Base-by-base conservation (phyloP, 2,888 invertebrate genomes). In the Chironomus riparius region DNA sequence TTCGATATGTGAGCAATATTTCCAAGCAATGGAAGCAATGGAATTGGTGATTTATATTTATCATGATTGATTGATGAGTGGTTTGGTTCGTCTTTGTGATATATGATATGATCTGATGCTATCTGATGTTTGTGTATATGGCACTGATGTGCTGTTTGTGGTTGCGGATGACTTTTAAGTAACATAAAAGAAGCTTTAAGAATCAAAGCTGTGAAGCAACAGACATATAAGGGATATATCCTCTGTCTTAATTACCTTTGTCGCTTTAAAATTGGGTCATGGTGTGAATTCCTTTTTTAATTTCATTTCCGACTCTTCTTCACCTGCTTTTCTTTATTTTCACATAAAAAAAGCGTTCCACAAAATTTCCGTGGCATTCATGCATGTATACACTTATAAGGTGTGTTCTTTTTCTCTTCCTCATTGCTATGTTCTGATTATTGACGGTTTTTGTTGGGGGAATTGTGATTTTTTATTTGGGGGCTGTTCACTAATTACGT, bases 361-460 rank as follows among this genome's bases (percentile, higher is more conserved):
- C 62, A 61, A 15, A 38, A 61, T 62, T 72, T 62, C 50, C 56
- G 13, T 50, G 21, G 50, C 18, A 28, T 62, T 62, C 22, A 70
- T 72, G 13, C 18, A 62, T 28, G 18, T 24, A 70, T n/a, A 15
- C 28, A 22, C 56, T 13, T 21, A 38, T 15, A 72, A 72, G 72
- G 72, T 72, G 72, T 72, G 62, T 72, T 62, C 56, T 38, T 47
- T 47, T n/a, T 61, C 50, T 12, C 24, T 70, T 70, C 12, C 13
- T 38, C 18, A 47, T 38, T 70, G 38, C 38, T 38, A n/a, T 13
- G 13, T 65, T 65, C 21, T 24, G 24, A 7, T 65, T 65, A 15
- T 4, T 56, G n/a, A 5, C 12, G n/a, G 56, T 1, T 47, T 15
- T n/a, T 18, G 38, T 24, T n/a, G 68, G 15, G 15, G 6, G 12